These are phyloP conservation scores for Brachyhypopomus occidentalis DNA, from an alignment of 2,113 vertebrate genomes.

Conservation along the genomic window DNA sequence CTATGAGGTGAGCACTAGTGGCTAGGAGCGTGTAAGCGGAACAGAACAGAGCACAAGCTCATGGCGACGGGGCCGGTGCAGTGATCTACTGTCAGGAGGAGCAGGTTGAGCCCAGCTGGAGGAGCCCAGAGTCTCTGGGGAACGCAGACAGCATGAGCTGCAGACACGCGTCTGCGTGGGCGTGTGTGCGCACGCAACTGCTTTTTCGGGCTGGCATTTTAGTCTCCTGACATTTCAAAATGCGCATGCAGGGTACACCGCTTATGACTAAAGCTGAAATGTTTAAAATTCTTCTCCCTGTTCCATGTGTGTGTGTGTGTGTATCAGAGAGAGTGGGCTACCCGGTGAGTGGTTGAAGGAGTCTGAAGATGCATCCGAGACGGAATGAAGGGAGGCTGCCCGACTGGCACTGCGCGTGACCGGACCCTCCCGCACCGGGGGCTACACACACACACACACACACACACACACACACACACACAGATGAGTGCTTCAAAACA, in stretches of 20 bases:
- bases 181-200: neutral
- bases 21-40: no score
- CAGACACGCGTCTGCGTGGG: neutral
- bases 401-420: slow-evolving; percentile 64
- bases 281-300: neutral
- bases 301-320: neutral
- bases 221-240: neutral
- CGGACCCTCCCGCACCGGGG: slow-evolving; percentile 75
- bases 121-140: neutral
- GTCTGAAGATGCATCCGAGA: slow-evolving; percentile 80
- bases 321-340: slow-evolving; percentile 51
- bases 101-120: neutral
- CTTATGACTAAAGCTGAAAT: slow-evolving; percentile 1
- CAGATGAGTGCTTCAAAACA: neutral
- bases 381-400: slow-evolving; percentile 75
- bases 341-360: slow-evolving; percentile 82
- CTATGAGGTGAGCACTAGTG: no score
- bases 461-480: slow-evolving; percentile 20
- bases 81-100: neutral
- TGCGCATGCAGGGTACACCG: neutral
- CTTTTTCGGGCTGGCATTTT: neutral
- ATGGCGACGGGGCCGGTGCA: no score
- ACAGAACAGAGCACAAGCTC: no score
- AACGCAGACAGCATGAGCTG: neutral
- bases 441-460: slow-evolving; percentile 68